Percentiles rank a stretch among this genome's conserved stretches.
These are phyloP conservation scores for Forbesichthys papilliferus DNA, from an alignment of 2,113 vertebrate genomes.

Conservation along the genomic window DNA sequence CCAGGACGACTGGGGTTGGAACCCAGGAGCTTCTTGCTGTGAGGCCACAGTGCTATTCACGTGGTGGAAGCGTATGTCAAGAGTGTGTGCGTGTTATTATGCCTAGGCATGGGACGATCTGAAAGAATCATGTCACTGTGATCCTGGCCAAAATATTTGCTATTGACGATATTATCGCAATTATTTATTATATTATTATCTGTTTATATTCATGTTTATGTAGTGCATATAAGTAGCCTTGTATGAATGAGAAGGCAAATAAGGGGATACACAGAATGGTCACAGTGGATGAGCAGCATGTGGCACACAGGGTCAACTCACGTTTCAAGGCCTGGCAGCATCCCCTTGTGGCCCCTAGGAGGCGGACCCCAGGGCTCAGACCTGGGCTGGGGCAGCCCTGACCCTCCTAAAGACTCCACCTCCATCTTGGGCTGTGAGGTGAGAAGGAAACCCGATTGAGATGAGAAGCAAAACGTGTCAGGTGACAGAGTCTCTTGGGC, in stretches of 20 bases:
- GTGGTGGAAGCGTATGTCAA: too few relatives aligned
- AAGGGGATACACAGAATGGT: not conserved
- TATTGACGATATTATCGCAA: too few relatives aligned
- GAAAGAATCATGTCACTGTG: too few relatives aligned
- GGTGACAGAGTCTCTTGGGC: not conserved
- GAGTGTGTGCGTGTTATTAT: too few relatives aligned
- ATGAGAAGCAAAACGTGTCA: constrained; percentile 8
- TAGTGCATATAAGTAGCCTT: too few relatives aligned
- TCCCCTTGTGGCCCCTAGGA: constrained; percentile 46
- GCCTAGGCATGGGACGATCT: too few relatives aligned
- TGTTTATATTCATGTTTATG: too few relatives aligned
- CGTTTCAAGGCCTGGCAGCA: constrained; percentile 64
- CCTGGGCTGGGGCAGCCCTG: constrained; percentile 46
- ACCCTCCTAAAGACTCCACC: constrained; percentile 67
- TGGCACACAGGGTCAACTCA: constrained; percentile 41
- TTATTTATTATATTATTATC: too few relatives aligned
- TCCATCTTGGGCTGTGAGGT: constrained; percentile 67
- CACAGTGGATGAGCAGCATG: not conserved
- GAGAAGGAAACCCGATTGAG: not conserved
- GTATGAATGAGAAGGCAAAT: not conserved
- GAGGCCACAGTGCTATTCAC: too few relatives aligned
- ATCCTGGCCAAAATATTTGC: too few relatives aligned
- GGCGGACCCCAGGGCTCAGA: constrained; percentile 65
- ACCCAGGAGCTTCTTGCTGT: too few relatives aligned
- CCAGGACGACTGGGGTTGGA: too few relatives aligned